A percentile compares a stretch with the other conserved stretches of the same genome.
Evolutionary conservation across 2,888 invertebrate species (phyloP).

Genomic region (Phoenoteleia sp.): DNA sequence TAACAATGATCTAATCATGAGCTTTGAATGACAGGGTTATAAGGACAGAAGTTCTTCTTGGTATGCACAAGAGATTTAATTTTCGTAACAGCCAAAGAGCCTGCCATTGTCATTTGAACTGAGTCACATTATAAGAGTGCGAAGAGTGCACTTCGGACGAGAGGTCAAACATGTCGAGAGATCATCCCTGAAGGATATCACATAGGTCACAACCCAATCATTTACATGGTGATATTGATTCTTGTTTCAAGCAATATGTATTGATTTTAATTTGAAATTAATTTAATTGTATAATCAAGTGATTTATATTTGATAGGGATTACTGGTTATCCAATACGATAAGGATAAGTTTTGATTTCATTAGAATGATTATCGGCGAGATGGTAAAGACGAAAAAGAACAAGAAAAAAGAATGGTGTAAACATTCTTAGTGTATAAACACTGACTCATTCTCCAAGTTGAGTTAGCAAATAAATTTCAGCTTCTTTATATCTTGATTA

Average conservation of each 20-base stretch:
- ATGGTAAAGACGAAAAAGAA: too few species aligned
- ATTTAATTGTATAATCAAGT: background rate
- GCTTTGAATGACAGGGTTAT: slow-evolving; percentile 29
- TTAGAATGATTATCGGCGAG: too few species aligned
- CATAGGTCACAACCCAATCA: slow-evolving; percentile 44
- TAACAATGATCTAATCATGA: slow-evolving; percentile 36
- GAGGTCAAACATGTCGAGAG: slow-evolving; percentile 44
- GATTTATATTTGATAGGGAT: background rate
- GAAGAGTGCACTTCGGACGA: slow-evolving; percentile 48
- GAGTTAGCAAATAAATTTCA: too few species aligned
- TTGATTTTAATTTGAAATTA: background rate
- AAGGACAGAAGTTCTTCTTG: slow-evolving; percentile 29
- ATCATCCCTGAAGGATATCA: slow-evolving; percentile 59
- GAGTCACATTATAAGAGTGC: background rate
- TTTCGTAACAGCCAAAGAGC: slow-evolving; percentile 26
- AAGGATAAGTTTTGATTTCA: too few species aligned
- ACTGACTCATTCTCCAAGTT: too few species aligned
- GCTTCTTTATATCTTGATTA: too few species aligned
- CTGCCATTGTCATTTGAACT: slow-evolving; percentile 41
- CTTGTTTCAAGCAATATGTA: background rate
- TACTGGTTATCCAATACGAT: too few species aligned
- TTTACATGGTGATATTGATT: slow-evolving; percentile 20
- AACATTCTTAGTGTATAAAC: too few species aligned
- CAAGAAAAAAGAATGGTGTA: too few species aligned
- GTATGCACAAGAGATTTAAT: slow-evolving; percentile 45